These are phyloP conservation scores for Agrochola circellaris DNA, from an alignment of 2,888 invertebrate species.

Conservation along the genomic window DNA sequence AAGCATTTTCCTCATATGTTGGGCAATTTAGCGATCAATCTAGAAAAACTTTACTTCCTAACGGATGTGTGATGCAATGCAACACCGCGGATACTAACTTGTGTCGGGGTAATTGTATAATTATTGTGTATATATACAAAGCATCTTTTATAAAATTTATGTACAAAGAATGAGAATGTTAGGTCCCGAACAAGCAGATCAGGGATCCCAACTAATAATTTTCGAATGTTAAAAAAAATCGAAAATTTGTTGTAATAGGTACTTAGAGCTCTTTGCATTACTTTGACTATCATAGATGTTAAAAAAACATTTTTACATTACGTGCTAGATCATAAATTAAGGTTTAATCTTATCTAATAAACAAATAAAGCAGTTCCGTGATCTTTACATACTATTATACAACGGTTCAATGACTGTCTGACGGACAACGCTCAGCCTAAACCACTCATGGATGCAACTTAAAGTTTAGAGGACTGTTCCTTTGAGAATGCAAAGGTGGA, in stretches of 20 bases:
- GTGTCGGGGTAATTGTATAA: slow-evolving; percentile 40
- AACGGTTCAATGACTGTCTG: not conserved
- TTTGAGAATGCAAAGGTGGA: not conserved
- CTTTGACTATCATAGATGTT: not conserved
- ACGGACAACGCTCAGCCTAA: not conserved
- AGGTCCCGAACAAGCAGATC: not conserved
- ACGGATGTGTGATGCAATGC: slow-evolving; percentile 58
- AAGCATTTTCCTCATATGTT: slow-evolving; percentile 43
- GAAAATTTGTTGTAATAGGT: too few species aligned
- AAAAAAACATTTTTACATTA: not conserved
- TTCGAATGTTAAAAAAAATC: too few species aligned
- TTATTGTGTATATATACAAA: slow-evolving; percentile 21
- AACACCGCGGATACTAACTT: slow-evolving; percentile 29
- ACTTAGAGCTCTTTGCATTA: not conserved
- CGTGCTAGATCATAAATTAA: slow-evolving; percentile 21
- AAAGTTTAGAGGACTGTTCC: not conserved
- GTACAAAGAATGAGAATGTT: not conserved
- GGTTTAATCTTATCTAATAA: not conserved
- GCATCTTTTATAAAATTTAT: not conserved
- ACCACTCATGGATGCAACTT: not conserved
- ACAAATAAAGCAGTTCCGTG: slow-evolving; percentile 15
- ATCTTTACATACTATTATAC: not conserved
- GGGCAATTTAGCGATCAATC: slow-evolving; percentile 45
- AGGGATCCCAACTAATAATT: too few species aligned
- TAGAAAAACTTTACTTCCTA: slow-evolving; percentile 64